Percentiles rank a stretch among this genome's conserved stretches.
These are phyloP conservation scores for Barnardius zonarius DNA, from an alignment of 2,113 vertebrate genomes.

Conservation along the genomic window DNA sequence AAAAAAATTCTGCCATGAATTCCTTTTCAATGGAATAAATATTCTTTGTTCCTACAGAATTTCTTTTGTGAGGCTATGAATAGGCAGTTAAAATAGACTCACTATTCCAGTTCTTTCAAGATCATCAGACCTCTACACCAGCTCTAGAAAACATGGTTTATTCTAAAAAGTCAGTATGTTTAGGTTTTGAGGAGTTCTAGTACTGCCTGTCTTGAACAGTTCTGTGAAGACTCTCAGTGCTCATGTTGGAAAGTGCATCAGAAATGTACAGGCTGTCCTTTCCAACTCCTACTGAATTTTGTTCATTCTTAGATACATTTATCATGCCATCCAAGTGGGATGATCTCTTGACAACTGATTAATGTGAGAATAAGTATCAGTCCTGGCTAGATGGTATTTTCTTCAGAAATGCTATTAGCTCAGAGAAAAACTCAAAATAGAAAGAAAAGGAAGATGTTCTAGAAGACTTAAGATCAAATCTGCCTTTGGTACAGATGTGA, in stretches of 20 bases:
- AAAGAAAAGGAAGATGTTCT: not conserved
- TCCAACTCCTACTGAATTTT: slow-evolving; percentile 46
- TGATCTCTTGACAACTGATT: slow-evolving; percentile 37
- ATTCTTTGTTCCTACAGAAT: not conserved
- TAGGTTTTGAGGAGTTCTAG: not conserved
- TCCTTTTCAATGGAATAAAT: not conserved
- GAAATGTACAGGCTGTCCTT: slow-evolving; percentile 43
- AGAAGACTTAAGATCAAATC: not conserved
- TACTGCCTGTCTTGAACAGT: not conserved
- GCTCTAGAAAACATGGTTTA: not conserved
- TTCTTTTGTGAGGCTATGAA: not conserved
- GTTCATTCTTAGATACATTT: slow-evolving; percentile 18
- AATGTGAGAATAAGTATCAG: slow-evolving; percentile 3
- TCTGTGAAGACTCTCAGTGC: not conserved
- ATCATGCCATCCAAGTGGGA: slow-evolving; percentile 14
- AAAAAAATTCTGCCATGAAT: not conserved
- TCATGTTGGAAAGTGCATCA: slow-evolving; percentile 13
- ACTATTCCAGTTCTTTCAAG: not conserved
- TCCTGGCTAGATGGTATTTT: not conserved
- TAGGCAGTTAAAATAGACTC: not conserved
- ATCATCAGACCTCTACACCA: not conserved
- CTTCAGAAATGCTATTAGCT: slow-evolving; percentile 3
- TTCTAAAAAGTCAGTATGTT: not conserved
- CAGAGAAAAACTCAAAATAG: not conserved
- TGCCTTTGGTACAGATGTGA: not conserved